Conservation (phyloP, 2,113 vertebrate genomes). For the Siphamia tubifer region DNA sequence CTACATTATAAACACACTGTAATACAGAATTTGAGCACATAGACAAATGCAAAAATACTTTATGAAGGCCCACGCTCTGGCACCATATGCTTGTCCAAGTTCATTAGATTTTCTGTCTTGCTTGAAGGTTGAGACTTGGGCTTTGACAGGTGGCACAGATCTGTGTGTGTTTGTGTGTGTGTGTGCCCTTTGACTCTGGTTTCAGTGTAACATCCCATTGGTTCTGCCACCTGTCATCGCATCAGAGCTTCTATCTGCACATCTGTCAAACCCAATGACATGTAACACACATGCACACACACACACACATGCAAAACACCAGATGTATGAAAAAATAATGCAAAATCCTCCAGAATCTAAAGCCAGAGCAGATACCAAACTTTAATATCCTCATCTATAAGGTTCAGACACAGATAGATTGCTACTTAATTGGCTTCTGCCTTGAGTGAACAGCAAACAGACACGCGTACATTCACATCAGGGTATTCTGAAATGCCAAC, state of each 20-base stretch:
- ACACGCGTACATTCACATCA: not conserved
- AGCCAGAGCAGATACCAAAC: not conserved
- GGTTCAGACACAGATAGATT: constrained; percentile 22
- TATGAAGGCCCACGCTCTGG: constrained; percentile 8
- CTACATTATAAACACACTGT: too few relatives aligned
- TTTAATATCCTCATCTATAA: not conserved
- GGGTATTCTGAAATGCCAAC: constrained; percentile 33
- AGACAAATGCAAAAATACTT: not conserved
- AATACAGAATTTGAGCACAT: not conserved
- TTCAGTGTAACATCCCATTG: constrained; percentile 40
- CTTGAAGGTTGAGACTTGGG: constrained; percentile 22
- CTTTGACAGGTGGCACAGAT: constrained; percentile 34
- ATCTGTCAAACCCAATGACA: constrained; percentile 32
- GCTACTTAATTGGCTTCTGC: constrained; percentile 61
- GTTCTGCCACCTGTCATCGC: constrained; percentile 54
- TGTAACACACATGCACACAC: not conserved
- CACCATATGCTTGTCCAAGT: constrained; percentile 38
- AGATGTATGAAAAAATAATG: not conserved
- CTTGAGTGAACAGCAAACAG: constrained; percentile 26
- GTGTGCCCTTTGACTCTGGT: constrained; percentile 40
- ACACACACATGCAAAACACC: not conserved
- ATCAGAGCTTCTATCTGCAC: constrained; percentile 33
- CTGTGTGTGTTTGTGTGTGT: not conserved
- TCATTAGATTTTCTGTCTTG: constrained; percentile 39
- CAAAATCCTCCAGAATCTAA: not conserved